Percentiles rank a stretch among this genome's conserved stretches.
Evolutionary conservation across 2,797 vertebrate species (phyloP).

Genomic region (Prionace glauca): DNA sequence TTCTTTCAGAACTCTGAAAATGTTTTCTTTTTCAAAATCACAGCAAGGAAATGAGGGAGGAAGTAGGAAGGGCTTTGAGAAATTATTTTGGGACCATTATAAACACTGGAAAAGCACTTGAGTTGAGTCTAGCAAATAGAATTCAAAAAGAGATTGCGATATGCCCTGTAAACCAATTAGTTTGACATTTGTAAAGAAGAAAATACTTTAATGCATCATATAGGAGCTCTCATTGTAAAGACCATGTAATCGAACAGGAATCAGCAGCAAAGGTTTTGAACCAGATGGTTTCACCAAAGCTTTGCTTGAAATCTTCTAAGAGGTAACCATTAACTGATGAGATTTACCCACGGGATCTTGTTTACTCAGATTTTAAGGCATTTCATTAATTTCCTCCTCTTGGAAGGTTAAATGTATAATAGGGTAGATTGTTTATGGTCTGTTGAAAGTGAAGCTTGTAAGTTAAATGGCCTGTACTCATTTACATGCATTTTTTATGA

Average conservation of each 20-base stretch:
- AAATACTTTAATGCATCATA: neutral
- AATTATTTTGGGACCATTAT: neutral
- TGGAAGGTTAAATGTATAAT: neutral
- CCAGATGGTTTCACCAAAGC: neutral
- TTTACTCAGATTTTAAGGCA: neutral
- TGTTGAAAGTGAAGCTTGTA: neutral
- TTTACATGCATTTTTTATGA: neutral
- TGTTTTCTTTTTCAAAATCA: neutral
- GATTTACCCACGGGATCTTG: neutral
- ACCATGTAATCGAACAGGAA: neutral
- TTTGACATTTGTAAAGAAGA: neutral
- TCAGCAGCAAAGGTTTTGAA: neutral
- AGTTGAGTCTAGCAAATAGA: neutral
- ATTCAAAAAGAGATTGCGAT: neutral
- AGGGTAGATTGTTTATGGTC: neutral
- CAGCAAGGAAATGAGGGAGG: neutral
- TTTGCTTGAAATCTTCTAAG: neutral
- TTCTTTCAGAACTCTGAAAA: neutral
- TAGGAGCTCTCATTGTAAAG: neutral
- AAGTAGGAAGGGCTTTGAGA: neutral
- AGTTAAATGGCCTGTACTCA: neutral
- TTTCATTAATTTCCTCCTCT: neutral
- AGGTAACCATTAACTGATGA: neutral
- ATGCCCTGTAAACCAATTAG: neutral
- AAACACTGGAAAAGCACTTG: neutral